phyloP scores from a whole-genome alignment of 2,888 invertebrate genomes.

The Andrena hattorfiana region DNA sequence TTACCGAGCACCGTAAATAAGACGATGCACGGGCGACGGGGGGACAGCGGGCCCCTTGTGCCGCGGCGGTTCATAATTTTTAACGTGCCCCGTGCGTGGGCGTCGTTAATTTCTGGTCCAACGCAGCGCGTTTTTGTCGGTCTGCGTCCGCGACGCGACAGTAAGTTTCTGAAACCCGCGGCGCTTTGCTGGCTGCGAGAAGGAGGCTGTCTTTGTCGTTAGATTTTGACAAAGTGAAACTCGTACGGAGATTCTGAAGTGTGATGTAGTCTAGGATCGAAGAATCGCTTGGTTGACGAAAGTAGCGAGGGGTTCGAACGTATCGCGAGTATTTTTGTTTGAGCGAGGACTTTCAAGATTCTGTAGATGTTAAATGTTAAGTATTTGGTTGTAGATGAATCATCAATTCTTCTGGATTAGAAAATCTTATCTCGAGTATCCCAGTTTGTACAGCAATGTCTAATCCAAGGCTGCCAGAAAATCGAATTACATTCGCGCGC shows the following conservation, averaged over 20 bases:
- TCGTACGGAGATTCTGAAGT: too few relatives aligned
- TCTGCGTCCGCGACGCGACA: not conserved
- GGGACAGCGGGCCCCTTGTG: not conserved
- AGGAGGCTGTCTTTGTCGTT: too few relatives aligned
- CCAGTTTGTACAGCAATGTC: not conserved
- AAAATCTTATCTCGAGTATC: not conserved
- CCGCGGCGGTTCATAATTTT: constrained; percentile 40
- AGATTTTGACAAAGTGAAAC: too few relatives aligned
- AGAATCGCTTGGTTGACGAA: too few relatives aligned
- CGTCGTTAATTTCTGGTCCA: constrained; percentile 50
- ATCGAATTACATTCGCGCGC: constrained; percentile 21
- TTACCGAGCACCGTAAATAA: constrained; percentile 71
- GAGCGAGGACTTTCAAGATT: too few relatives aligned
- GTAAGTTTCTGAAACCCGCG: not conserved
- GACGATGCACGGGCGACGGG: constrained; percentile 55
- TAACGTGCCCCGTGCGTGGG: constrained; percentile 39
- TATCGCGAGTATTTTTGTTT: too few relatives aligned
- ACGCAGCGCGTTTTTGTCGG: constrained; percentile 12
- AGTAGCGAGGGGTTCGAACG: too few relatives aligned
- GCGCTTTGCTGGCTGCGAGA: too few relatives aligned
- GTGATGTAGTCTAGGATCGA: too few relatives aligned
- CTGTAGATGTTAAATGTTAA: too few relatives aligned
- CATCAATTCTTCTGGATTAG: too few relatives aligned
- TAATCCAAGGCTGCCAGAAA: constrained; percentile 11
- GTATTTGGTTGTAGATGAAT: too few relatives aligned